Conservation (phyloP, 2,797 vertebrate species). For the Anolis apletophallus region DNA sequence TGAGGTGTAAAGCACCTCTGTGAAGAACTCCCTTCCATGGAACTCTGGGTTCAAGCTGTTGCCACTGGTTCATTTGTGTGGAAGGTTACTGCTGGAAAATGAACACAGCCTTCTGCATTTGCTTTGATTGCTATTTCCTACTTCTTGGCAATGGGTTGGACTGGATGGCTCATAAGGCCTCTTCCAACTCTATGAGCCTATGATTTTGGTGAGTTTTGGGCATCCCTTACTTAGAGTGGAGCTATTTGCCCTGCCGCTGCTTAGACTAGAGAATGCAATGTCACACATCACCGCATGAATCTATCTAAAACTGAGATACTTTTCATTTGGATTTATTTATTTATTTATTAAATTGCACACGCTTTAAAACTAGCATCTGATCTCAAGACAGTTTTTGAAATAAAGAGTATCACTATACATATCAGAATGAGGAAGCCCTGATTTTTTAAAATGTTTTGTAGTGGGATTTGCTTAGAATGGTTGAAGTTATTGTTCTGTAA, state of each 20-base stretch:
- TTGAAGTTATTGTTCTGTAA: not conserved
- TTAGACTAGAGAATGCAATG: not conserved
- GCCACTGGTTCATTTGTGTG: not conserved
- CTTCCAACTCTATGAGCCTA: too few species aligned
- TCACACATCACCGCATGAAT: not conserved
- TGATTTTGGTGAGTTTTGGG: too few species aligned
- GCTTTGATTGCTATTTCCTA: too few species aligned
- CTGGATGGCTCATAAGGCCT: too few species aligned
- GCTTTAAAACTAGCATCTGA: not conserved
- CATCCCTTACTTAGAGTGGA: too few species aligned
- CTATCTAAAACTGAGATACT: not conserved
- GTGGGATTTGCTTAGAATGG: not conserved
- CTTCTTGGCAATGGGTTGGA: too few species aligned
- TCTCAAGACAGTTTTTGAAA: not conserved
- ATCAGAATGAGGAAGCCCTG: not conserved
- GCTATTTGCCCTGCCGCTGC: not conserved
- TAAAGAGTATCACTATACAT: not conserved
- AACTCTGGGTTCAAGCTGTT: not conserved
- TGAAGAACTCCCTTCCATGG: not conserved
- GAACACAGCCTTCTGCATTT: not conserved
- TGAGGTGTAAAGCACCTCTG: not conserved
- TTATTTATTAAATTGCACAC: not conserved
- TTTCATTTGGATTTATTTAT: not conserved
- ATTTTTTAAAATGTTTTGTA: not conserved
- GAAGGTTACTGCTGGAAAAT: not conserved